These are phyloP conservation scores for Actinia tenebrosa DNA, from an alignment of 64 coral and sea anemone species.

Conservation along the genomic window DNA sequence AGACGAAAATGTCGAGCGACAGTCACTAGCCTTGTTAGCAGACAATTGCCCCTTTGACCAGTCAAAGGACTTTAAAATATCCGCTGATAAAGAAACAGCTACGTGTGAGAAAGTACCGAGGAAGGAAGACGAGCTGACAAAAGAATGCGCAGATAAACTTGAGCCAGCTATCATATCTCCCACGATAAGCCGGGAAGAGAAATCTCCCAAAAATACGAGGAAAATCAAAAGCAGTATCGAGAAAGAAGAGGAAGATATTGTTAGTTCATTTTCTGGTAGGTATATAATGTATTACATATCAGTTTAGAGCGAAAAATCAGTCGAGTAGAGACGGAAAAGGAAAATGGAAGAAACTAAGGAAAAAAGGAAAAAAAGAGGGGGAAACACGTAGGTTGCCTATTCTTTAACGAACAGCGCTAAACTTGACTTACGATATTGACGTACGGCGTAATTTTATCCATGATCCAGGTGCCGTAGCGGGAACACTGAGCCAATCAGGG, in stretches of 20 bases:
- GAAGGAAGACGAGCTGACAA: not conserved
- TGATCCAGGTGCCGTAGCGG: too few species aligned
- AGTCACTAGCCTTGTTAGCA: not conserved
- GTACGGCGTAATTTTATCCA: too few species aligned
- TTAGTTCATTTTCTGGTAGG: not conserved
- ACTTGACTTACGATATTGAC: too few species aligned
- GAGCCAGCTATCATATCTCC: not conserved
- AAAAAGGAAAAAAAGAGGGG: too few species aligned
- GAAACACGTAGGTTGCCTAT: too few species aligned
- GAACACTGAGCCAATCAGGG: too few species aligned
- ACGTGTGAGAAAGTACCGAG: not conserved
- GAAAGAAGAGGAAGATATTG: not conserved
- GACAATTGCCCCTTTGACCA: not conserved
- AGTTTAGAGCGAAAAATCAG: too few species aligned
- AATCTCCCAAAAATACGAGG: not conserved
- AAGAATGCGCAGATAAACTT: not conserved
- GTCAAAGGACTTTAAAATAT: not conserved
- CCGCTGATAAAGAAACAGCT: not conserved
- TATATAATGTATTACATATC: not conserved
- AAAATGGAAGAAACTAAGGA: too few species aligned
- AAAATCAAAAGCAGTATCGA: slow-evolving; percentile 2
- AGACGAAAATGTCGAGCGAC: not conserved
- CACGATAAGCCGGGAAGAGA: not conserved
- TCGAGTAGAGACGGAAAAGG: too few species aligned
- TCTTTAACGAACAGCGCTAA: too few species aligned